Percentiles rank a stretch among this genome's conserved stretches.
phyloP scores from a whole-genome alignment of 2,113 vertebrate species.

The Pachyramphus minor region DNA sequence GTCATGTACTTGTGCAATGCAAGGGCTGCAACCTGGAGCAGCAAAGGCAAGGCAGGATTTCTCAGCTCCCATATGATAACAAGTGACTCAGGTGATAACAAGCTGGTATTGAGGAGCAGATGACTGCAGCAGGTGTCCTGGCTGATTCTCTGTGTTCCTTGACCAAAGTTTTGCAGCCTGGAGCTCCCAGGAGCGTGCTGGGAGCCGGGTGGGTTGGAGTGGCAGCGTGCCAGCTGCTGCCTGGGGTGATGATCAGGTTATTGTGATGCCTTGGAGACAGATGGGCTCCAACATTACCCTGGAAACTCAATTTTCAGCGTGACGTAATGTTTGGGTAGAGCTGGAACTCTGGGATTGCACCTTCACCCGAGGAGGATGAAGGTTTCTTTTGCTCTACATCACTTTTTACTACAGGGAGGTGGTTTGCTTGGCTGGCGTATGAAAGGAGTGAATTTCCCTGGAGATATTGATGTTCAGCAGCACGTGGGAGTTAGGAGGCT shows the following conservation, averaged over 20 bases:
- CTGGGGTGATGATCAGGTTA: not conserved
- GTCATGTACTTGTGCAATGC: fast-evolving
- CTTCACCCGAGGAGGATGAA: not conserved
- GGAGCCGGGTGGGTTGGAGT: not conserved
- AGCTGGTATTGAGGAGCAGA: not conserved
- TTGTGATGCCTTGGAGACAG: fast-evolving
- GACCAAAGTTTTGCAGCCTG: not conserved
- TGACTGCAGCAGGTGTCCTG: not conserved
- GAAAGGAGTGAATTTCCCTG: not conserved
- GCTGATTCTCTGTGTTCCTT: not conserved
- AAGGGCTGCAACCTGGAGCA: not conserved
- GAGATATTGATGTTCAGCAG: not conserved
- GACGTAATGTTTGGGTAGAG: not conserved
- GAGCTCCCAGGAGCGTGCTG: not conserved
- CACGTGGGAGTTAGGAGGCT: not conserved
- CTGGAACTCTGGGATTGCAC: not conserved
- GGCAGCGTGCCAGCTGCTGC: not conserved
- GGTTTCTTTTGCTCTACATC: fast-evolving
- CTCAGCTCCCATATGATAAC: not conserved
- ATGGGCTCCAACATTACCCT: not conserved
- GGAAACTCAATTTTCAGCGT: fast-evolving
- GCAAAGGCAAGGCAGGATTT: not conserved
- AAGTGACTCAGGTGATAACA: not conserved
- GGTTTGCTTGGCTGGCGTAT: not conserved
- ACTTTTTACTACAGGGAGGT: not conserved